phyloP scores from a whole-genome alignment of 2,797 vertebrate species.

The Syngnathus rostellatus region DNA sequence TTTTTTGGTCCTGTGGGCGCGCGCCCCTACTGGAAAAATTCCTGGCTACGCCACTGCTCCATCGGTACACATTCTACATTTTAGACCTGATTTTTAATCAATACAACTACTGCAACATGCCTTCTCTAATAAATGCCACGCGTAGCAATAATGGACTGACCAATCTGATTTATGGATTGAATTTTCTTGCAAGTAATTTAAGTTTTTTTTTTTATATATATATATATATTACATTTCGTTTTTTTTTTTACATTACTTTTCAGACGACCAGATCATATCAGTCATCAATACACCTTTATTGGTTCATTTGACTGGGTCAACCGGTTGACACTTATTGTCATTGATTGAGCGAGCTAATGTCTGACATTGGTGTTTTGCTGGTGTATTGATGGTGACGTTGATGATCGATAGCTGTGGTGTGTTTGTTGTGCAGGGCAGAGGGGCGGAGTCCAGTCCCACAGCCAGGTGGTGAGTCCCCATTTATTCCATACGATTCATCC shows the following conservation, averaged over 20 bases:
- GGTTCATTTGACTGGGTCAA: neutral
- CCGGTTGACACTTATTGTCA: neutral
- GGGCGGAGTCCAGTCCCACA: slow-evolving; percentile 70
- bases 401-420: neutral
- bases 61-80: too few relatives aligned
- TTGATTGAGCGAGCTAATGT: neutral
- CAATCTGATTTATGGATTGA: neutral
- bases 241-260: too few relatives aligned
- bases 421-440: slow-evolving; percentile 50
- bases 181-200: too few relatives aligned
- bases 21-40: too few relatives aligned
- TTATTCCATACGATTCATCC: neutral
- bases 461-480: slow-evolving; percentile 54
- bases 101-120: too few relatives aligned
- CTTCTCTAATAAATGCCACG: neutral
- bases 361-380: neutral
- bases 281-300: neutral
- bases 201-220: too few relatives aligned
- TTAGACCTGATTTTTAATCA: too few relatives aligned
- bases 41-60: too few relatives aligned
- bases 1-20: too few relatives aligned
- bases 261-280: too few relatives aligned
- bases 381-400: neutral
- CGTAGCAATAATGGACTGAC: neutral
- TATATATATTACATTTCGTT: too few relatives aligned